Conservation (phyloP, 2,797 vertebrate genomes). For the Aselliscus stoliczkanus region DNA sequence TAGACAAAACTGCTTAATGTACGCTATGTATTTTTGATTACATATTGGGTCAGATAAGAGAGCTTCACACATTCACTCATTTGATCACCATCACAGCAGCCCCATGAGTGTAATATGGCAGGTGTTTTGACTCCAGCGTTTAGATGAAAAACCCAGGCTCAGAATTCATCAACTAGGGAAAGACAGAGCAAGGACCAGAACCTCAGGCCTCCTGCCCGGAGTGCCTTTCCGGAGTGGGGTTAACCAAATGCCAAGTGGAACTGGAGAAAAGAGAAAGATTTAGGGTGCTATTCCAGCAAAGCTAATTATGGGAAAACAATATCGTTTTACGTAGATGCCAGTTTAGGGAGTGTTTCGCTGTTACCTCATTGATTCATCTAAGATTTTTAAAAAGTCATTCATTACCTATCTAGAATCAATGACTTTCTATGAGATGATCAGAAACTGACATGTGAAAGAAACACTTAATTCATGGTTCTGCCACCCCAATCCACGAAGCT, state of each 20-base stretch:
- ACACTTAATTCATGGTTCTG: background rate
- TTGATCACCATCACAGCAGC: background rate
- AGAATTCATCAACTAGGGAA: background rate
- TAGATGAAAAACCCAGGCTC: background rate
- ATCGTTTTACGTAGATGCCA: background rate
- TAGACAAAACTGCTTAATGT: background rate
- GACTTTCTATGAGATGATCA: background rate
- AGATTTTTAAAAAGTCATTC: background rate
- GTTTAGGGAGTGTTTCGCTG: background rate
- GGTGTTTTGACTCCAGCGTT: background rate
- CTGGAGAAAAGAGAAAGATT: background rate
- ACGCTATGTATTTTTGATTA: fast-evolving
- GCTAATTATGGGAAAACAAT: background rate
- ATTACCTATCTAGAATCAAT: background rate
- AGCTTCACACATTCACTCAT: background rate
- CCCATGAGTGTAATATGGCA: fast-evolving
- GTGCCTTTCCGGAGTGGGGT: background rate
- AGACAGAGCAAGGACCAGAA: background rate
- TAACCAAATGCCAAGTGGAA: background rate
- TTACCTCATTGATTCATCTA: background rate
- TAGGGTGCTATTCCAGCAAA: background rate
- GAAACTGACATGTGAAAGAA: background rate
- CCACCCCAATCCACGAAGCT: background rate
- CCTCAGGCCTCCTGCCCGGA: background rate
- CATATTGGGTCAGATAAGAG: background rate